A percentile compares a stretch with the other conserved stretches of the same genome.
phyloP scores from a whole-genome alignment of 2,797 vertebrate genomes.

The Sitta carolinensis region DNA sequence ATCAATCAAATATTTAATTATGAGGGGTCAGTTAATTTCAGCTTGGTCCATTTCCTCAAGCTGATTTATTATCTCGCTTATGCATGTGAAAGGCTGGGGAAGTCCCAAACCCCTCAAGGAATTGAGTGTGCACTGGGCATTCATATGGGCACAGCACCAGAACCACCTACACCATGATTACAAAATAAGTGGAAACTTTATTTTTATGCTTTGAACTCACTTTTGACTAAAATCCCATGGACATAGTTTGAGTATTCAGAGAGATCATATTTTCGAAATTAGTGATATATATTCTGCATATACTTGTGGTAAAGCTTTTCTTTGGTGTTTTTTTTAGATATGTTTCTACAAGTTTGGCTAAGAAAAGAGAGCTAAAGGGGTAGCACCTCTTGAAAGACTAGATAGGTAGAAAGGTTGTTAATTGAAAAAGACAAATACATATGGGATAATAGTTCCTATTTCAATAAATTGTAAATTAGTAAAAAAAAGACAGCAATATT shows the following conservation, averaged over 20 bases:
- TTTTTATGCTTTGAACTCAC: background rate
- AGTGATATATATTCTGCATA: background rate
- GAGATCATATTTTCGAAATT: background rate
- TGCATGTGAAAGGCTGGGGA: background rate
- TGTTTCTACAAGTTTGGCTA: background rate
- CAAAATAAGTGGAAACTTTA: background rate
- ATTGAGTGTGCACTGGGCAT: background rate
- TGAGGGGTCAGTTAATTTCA: background rate
- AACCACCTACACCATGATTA: background rate
- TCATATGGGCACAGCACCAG: background rate
- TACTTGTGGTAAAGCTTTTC: accelerated
- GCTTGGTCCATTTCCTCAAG: background rate
- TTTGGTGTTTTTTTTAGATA: background rate
- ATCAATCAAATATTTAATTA: background rate
- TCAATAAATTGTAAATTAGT: background rate
- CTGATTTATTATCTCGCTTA: background rate
- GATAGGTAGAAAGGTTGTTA: background rate
- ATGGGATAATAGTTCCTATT: background rate
- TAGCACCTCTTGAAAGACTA: background rate
- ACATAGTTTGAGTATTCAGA: background rate
- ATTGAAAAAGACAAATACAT: background rate
- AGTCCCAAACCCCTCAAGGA: background rate
- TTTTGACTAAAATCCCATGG: background rate
- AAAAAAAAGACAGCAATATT: background rate
- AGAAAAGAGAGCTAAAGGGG: background rate